Conservation (phyloP, 2,113 vertebrate species). For the Butastur rufipennis region DNA sequence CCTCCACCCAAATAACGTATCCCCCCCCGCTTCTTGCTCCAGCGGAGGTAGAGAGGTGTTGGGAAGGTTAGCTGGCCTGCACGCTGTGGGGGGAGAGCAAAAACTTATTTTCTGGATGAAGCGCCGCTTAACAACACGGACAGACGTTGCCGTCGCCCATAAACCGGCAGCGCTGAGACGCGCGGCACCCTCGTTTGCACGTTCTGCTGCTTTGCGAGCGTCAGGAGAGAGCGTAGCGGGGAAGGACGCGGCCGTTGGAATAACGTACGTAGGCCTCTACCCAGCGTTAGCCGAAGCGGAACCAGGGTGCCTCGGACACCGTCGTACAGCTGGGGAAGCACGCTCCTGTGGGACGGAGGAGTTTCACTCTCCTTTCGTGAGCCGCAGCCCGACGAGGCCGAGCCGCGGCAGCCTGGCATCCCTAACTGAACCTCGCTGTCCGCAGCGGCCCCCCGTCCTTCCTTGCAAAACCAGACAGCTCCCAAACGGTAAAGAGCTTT, state of each 20-base stretch:
- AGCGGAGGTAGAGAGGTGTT: rapidly evolving
- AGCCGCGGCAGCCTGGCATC: rapidly evolving
- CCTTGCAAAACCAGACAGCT: rapidly evolving
- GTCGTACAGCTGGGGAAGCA: rapidly evolving
- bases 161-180: rapidly evolving
- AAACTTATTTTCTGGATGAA: not conserved
- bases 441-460: rapidly evolving
- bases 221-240: not conserved
- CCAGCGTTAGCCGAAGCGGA: too few species aligned
- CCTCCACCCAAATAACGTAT: rapidly evolving
- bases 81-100: rapidly evolving
- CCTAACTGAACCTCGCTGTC: rapidly evolving
- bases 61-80: not conserved
- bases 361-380: not conserved
- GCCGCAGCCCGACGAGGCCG: rapidly evolving
- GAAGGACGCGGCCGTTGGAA: not conserved
- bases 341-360: rapidly evolving
- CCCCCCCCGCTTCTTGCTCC: too few species aligned
- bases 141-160: rapidly evolving
- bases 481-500: not conserved
- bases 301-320: too few species aligned
- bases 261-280: rapidly evolving
- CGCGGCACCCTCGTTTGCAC: too few species aligned
- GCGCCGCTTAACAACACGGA: rapidly evolving
- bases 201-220: too few species aligned